Conservation (phyloP, 1,140 invertebrate genomes). For the Drosophila nigromelanica region DNA sequence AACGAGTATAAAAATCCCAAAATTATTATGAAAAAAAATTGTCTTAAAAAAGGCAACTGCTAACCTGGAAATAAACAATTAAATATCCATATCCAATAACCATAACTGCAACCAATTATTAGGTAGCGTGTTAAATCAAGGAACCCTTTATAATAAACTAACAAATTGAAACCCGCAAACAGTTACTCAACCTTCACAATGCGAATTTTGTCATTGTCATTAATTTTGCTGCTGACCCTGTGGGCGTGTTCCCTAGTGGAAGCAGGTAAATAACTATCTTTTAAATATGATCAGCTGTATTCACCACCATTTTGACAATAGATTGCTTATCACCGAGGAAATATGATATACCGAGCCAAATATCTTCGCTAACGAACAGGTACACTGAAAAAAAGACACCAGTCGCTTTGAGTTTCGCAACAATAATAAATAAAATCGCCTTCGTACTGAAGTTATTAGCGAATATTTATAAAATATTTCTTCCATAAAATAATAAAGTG, state of each 20-base stretch:
- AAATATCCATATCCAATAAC: not conserved
- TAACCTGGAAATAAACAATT: no score
- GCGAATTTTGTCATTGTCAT: not conserved
- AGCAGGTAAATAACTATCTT: not conserved
- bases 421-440: no score
- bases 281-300: not conserved
- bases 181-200: not conserved
- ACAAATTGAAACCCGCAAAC: not conserved
- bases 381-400: no score
- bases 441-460: not conserved
- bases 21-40: no score
- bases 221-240: not conserved
- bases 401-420: not conserved
- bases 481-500: not conserved
- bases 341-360: not conserved
- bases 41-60: no score
- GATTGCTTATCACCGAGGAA: not conserved
- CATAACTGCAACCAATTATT: not conserved
- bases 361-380: not conserved
- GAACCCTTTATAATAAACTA: not conserved
- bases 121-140: not conserved
- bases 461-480: not conserved
- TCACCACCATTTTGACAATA: not conserved
- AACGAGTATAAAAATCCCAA: no score
- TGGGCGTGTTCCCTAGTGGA: not conserved